Percentiles rank a stretch among this genome's conserved stretches.
These are phyloP conservation scores for Parazoanthus darwini DNA, from an alignment of 92 coral and sea anemone species.

Conservation along the genomic window DNA sequence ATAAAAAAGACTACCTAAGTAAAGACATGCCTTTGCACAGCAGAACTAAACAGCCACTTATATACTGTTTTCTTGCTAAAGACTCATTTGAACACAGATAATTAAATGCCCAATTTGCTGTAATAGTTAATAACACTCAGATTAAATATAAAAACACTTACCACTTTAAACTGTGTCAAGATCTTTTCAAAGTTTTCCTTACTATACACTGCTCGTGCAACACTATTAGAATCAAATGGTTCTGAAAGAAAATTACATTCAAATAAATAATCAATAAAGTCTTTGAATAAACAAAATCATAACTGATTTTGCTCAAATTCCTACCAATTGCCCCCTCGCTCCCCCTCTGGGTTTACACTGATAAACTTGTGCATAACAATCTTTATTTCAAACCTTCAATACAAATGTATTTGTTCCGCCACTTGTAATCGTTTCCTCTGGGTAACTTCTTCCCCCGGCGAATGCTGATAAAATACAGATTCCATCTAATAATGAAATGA, in stretches of 20 bases:
- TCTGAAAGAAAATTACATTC: conserved; percentile 49
- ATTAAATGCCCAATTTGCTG: no score
- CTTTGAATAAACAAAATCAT: no score
- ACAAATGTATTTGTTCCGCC: conserved; percentile 63
- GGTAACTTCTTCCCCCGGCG: conserved; percentile 68
- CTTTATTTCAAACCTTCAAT: conserved; percentile 65
- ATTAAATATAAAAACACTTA: conserved; percentile 32
- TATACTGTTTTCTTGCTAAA: no score
- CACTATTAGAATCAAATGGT: conserved; percentile 93
- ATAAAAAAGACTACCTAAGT: no score
- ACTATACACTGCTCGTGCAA: conserved; percentile 83
- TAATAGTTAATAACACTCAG: neutral
- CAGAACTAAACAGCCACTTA: no score
- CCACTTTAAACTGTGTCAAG: conserved; percentile 83
- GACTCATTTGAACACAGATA: no score
- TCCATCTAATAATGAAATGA: conserved; percentile 60
- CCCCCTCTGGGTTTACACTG: no score
- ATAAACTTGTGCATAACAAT: no score
- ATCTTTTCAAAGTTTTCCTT: conserved; percentile 74
- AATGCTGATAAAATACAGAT: conserved; percentile 65
- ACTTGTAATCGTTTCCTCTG: conserved; percentile 36
- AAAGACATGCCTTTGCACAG: no score
- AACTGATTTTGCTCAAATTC: no score
- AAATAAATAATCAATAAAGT: no score
- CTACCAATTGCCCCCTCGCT: no score